These are phyloP conservation scores for Gulo gulo DNA, from an alignment of 2,113 vertebrate genomes.

Conservation along the genomic window DNA sequence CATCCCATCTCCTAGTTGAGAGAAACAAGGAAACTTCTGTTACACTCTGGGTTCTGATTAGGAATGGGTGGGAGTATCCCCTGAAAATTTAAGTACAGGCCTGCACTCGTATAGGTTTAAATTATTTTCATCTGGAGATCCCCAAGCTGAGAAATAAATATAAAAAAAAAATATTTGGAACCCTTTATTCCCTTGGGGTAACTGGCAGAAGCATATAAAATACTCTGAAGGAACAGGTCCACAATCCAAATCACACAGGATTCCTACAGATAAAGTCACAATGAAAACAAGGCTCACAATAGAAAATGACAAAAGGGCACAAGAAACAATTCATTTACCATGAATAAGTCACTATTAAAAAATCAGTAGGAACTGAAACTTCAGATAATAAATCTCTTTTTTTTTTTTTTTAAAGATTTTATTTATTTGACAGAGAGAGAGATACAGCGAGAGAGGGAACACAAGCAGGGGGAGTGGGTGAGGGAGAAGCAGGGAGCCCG, in stretches of 20 bases:
- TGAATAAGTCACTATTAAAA: not conserved
- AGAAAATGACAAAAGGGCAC: not conserved
- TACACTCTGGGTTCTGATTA: not conserved
- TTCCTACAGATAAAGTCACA: not conserved
- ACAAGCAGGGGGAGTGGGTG: too few species aligned
- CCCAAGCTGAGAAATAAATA: not conserved
- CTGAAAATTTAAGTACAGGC: not conserved
- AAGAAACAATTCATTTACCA: not conserved
- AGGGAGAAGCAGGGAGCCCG: too few species aligned
- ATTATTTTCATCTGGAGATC: not conserved
- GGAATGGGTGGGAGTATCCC: not conserved
- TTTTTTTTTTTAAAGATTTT: too few species aligned
- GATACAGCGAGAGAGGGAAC: too few species aligned
- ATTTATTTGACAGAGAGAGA: too few species aligned
- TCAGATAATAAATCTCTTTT: not conserved
- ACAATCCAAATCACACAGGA: not conserved
- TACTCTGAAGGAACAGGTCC: not conserved
- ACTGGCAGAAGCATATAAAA: not conserved
- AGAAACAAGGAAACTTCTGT: not conserved
- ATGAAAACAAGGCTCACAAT: not conserved
- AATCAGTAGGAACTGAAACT: not conserved
- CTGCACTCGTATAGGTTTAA: not conserved
- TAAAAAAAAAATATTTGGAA: not conserved
- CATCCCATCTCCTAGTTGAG: not conserved
- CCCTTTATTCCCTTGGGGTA: not conserved